Percentiles rank a stretch among this genome's conserved stretches.
phyloP scores from a whole-genome alignment of 2,888 invertebrate species.

The Chymomyza amoena region DNA sequence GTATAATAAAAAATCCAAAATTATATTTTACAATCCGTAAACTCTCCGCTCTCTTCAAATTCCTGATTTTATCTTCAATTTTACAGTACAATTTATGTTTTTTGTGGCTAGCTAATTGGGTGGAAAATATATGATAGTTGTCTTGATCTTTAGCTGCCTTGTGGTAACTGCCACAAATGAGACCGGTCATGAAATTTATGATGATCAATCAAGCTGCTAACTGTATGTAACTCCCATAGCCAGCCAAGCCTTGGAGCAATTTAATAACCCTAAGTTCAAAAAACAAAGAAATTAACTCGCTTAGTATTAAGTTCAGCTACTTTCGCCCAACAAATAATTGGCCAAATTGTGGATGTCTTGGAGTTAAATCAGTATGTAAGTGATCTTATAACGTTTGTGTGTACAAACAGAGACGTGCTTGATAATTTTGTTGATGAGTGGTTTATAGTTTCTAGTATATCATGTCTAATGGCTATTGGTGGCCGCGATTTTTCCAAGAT shows the following conservation, averaged over 20 bases:
- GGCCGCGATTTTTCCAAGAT: constrained; percentile 20
- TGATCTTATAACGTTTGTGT: not conserved
- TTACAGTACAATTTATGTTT: not conserved
- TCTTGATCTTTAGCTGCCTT: not conserved
- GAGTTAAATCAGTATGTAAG: not conserved
- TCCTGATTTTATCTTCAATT: not conserved
- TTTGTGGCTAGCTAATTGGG: constrained; percentile 54
- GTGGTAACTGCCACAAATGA: not conserved
- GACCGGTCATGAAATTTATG: not conserved
- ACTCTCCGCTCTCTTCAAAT: not conserved
- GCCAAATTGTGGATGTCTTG: not conserved
- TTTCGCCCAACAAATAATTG: constrained; percentile 27
- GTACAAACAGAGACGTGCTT: not conserved
- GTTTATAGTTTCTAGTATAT: not conserved
- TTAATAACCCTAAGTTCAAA: not conserved
- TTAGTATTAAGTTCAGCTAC: constrained; percentile 10
- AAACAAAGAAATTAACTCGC: not conserved
- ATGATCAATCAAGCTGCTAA: constrained; percentile 30
- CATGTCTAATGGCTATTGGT: not conserved
- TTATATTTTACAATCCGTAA: not conserved
- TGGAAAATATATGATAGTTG: constrained; percentile 13
- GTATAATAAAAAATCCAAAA: too few relatives aligned
- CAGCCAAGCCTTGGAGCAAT: not conserved
- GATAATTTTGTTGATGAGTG: constrained; percentile 1
- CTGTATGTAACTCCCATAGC: not conserved